phyloP scores from a whole-genome alignment of 2,797 vertebrate species.

The Semotilus atromaculatus region DNA sequence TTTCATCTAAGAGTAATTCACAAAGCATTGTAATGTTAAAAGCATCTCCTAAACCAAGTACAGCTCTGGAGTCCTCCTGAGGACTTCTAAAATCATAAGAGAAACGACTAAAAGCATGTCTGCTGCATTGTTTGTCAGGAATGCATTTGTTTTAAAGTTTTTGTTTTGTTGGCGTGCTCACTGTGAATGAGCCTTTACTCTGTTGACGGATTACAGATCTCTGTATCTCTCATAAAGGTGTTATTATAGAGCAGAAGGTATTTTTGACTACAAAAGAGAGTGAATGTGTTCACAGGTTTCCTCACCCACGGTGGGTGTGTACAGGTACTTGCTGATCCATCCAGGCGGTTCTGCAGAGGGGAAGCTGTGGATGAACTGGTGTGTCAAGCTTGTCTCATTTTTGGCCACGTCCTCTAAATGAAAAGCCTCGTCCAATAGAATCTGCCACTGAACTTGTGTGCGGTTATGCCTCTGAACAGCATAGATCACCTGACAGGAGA shows the following conservation, averaged over 20 bases:
- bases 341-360: constrained; percentile 74
- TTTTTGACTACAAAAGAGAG: neutral
- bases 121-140: neutral
- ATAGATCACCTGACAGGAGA: constrained; percentile 82
- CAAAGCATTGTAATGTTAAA: too few relatives aligned
- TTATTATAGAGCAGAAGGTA: constrained; percentile 5
- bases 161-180: neutral
- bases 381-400: constrained; percentile 82
- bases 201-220: neutral
- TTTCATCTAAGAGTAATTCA: too few relatives aligned
- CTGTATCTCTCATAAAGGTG: neutral
- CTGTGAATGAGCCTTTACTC: neutral
- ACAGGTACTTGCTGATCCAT: constrained; percentile 82
- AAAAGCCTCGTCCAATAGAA: constrained; percentile 88
- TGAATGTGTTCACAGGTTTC: constrained; percentile 16
- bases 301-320: constrained; percentile 86
- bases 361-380: constrained; percentile 84
- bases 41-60: too few relatives aligned
- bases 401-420: constrained; percentile 90
- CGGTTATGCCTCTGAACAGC: constrained; percentile 87
- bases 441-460: constrained; percentile 89
- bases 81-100: too few relatives aligned
- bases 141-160: neutral
- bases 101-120: too few relatives aligned
- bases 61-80: too few relatives aligned